Percentiles rank a stretch among this genome's conserved stretches.
These are phyloP conservation scores for Argyresthia albistria DNA, from an alignment of 2,888 invertebrate genomes.

Conservation along the genomic window DNA sequence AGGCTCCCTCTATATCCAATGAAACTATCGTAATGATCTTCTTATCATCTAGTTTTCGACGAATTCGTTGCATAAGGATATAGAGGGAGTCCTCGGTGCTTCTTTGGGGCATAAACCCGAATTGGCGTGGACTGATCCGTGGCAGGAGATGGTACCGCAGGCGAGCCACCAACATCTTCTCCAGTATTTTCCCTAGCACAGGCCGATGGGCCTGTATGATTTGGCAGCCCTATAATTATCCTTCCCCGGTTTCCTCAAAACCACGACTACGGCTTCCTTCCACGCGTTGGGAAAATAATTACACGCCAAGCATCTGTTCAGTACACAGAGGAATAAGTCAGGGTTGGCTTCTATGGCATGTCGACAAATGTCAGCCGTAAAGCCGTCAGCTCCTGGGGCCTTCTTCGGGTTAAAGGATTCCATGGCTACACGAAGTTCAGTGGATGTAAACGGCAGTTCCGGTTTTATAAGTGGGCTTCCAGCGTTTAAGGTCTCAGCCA, in stretches of 20 bases:
- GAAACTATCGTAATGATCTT: constrained; percentile 1
- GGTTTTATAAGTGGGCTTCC: neutral
- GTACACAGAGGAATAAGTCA: neutral
- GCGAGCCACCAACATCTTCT: constrained; percentile 5
- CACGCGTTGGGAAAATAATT: constrained; percentile 9
- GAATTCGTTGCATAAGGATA: neutral
- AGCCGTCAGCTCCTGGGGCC: constrained; percentile 8
- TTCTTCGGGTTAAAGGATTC: constrained; percentile 6
- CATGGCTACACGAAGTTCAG: neutral
- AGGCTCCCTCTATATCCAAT: constrained; percentile 11
- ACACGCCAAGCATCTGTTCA: constrained; percentile 4
- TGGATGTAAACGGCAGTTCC: neutral
- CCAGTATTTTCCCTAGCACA: constrained; percentile 4
- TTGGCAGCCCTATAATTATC: constrained; percentile 4
- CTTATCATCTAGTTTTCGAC: neutral
- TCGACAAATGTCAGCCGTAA: constrained; percentile 8
- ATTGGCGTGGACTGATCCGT: neutral
- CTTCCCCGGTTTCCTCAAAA: constrained; percentile 9
- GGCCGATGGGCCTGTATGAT: constrained; percentile 8
- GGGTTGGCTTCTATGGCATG: neutral
- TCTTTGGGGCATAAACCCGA: neutral
- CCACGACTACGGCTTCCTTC: constrained; percentile 8
- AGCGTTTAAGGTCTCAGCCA: too few relatives aligned
- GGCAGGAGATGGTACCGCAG: constrained; percentile 1
- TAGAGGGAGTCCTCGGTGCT: constrained; percentile 5